Evolutionary conservation across 2,888 invertebrate species (phyloP), one percentile per base, ranked within the genome.

Genomic region (Lysandra coridon): DNA sequence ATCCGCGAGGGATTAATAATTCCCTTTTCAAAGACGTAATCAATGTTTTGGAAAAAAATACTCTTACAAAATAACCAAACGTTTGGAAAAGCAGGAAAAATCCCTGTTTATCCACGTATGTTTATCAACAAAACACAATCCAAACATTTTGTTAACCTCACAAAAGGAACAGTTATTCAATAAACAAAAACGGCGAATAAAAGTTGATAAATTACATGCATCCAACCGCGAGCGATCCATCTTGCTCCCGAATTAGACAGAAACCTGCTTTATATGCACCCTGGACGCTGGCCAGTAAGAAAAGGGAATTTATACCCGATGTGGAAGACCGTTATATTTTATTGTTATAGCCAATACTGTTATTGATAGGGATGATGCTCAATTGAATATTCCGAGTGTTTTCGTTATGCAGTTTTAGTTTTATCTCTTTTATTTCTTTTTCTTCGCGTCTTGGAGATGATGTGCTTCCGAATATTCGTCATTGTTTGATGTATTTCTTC

Each of bases 281-380:
- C 87, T 87, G 88, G 87, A 84, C 86, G 80, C 79, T 83, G 87
- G 85, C 87, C 88, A 87, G 86, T 88, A 87, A 88, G 90, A 89
- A 90, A 88, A 88, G 85, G 87, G 83, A 89, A 90, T 90, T 87
- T 88, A 90, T 88, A 85, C 86, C 85, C 77, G 79, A 79, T 81
- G 80, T 78, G 79, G 82, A 40, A 40, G 83, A 79, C 89, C 88
- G 91, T 91, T 92, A 91, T 92, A 86, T 90, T 92, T 92, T 92
- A 92, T 91, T 91, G 91, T 91, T 92, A 92, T 91, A 87, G 87
- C 89, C 88, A 88, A 88, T 86, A 82, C 82, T 83, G 83, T 85
- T 87, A 88, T 88, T 88, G 88, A 87, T 87, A 87, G 85, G 86
- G 84, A 83, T 80, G 75, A 75, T 75, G 75, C 44, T 69, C 44